Evolutionary conservation across 2,888 invertebrate genomes (phyloP).

Genomic region (Nomada fucata): DNA sequence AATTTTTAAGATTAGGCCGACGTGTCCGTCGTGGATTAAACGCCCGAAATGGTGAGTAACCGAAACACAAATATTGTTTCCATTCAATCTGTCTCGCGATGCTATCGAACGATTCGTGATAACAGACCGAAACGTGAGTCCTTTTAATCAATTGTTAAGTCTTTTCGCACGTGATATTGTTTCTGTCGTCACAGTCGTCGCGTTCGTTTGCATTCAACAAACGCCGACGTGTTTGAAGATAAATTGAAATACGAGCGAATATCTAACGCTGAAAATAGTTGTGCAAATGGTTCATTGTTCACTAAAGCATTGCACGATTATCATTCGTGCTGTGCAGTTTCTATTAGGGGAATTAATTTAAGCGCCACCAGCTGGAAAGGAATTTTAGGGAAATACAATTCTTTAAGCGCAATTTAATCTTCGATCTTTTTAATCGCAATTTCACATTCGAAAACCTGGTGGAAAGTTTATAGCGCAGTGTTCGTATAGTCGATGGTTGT

Average conservation of each 20-base stretch:
- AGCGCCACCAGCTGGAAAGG: not conserved
- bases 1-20: conserved; percentile 72
- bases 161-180: conserved; percentile 40
- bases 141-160: conserved; percentile 18
- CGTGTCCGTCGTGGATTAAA: conserved; percentile 71
- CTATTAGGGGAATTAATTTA: not conserved
- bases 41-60: conserved; percentile 73
- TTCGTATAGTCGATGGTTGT: too few species aligned
- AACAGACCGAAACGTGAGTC: conserved; percentile 39
- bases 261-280: not conserved
- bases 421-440: too few species aligned
- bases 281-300: not conserved
- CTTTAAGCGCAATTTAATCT: too few species aligned
- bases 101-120: conserved; percentile 37
- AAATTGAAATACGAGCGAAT: conserved; percentile 1
- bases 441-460: too few species aligned
- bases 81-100: conserved; percentile 26
- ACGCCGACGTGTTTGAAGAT: not conserved
- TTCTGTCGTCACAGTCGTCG: not conserved
- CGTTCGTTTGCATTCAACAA: not conserved
- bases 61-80: conserved; percentile 21
- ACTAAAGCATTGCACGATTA: not conserved
- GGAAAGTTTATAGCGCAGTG: too few species aligned
- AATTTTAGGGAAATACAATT: too few species aligned
- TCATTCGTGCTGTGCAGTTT: not conserved